Evolutionary conservation across 2,888 invertebrate species (phyloP), one percentile per base, ranked within the genome.

Genomic region (Tenthredo notha): DNA sequence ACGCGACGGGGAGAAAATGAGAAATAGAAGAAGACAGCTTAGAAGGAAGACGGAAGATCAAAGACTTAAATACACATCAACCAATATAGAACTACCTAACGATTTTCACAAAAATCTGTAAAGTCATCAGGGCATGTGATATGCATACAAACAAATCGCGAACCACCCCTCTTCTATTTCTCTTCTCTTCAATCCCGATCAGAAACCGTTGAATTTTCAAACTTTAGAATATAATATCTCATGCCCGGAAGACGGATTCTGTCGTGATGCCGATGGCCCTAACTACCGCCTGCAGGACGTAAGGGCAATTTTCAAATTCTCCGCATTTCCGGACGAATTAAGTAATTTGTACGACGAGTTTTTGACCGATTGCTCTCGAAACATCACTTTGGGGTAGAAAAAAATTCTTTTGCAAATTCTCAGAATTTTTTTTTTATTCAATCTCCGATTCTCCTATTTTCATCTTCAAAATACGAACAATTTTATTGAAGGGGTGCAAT

Each of bases 41-140:
- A 29, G 67, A 12, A 65, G 29, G 50, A 40, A 83, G 83, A 67
- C 43, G 67, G 43, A 21, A 67, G 67, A 50, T 33, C 40, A 7
- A 83, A 67, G 70, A 70, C 67, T 83, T 67, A 67, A 67, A 83
- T 65, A 65, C 67, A 43, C 83, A 70, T 80, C 80, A 80, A 80
- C 80, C 80, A 77, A 77, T 40, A 77, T 40, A 15, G 80, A n/a
- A 33, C 10, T 80, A 9, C 47, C 29, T 47, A 54, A 61, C 43
- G 37, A 67, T 50, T 70, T 83, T 83, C 18, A 75, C 85, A 84
- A 86, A 87, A 89, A 88, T 87, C 85, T 86, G 87, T 86, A 87
- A 87, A 87, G 88, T 90, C 90, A 89, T 89, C 89, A 88, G 88
- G 87, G 87, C 89, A 88, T 88, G 89, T 88, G 90, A 90, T 90